Evolutionary conservation across 2,888 invertebrate genomes (phyloP).

Genomic region (Rapana venosa): DNA sequence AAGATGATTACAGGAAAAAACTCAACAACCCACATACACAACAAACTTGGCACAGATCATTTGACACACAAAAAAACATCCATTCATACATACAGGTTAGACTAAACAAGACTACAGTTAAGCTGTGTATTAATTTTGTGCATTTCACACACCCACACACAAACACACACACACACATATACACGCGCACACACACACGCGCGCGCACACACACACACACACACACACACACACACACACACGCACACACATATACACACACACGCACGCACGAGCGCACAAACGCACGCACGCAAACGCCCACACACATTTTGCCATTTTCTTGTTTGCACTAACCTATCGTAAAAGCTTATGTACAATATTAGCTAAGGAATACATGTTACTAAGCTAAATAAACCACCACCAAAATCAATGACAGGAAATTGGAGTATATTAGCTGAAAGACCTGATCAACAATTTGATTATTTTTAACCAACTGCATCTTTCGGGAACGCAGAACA

Average conservation of each 20-base stretch:
- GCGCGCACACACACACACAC: slow-evolving; percentile 17
- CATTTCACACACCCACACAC: not conserved
- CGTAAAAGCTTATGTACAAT: not conserved
- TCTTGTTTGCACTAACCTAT: too few relatives aligned
- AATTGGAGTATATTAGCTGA: too few relatives aligned
- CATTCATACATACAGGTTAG: too few relatives aligned
- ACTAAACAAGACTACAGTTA: too few relatives aligned
- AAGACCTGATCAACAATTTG: too few relatives aligned
- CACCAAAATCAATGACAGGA: too few relatives aligned
- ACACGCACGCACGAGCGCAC: not conserved
- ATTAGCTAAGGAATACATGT: not conserved
- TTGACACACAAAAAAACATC: too few relatives aligned
- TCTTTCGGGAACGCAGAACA: not conserved
- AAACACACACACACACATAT: not conserved
- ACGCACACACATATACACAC: not conserved
- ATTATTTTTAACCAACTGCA: not conserved
- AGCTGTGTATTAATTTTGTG: not conserved
- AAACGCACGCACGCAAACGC: slow-evolving; percentile 1
- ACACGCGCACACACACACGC: slow-evolving; percentile 15
- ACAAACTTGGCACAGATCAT: not conserved
- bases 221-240: slow-evolving; percentile 26
- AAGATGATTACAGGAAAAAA: not conserved
- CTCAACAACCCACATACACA: not conserved
- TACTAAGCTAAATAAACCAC: not conserved
- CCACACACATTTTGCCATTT: not conserved